Evolutionary conservation across 35 echinoderm and acorn worm species (phyloP).

Genomic region (Ptychodera flava): DNA sequence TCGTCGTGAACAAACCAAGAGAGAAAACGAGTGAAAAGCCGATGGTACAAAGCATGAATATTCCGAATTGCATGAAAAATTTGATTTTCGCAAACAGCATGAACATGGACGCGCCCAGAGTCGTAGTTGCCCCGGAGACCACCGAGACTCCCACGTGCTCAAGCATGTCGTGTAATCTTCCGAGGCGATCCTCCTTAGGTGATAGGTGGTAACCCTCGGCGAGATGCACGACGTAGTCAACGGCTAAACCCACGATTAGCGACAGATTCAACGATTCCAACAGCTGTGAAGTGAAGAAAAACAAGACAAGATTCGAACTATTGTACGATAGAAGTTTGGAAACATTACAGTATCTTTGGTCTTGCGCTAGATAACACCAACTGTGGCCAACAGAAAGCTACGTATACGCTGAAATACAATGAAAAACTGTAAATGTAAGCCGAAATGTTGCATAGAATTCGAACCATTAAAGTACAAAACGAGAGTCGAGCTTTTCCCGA

Average conservation of each 20-base stretch:
- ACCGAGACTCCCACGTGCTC: constrained; percentile 4
- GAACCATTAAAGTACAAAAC: background rate
- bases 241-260: constrained; percentile 1
- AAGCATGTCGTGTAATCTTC: background rate
- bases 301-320: no score
- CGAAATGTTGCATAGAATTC: background rate
- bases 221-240: constrained; percentile 12
- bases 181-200: background rate
- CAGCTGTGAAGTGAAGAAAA: background rate
- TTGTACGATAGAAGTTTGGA: no score
- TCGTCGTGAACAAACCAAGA: no score
- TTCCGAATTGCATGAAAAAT: constrained; percentile 14
- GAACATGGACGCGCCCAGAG: constrained; percentile 4
- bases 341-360: background rate
- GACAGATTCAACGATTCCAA: constrained; percentile 9
- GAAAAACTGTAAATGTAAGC: background rate
- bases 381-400: background rate
- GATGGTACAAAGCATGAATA: constrained; percentile 12
- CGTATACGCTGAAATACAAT: background rate
- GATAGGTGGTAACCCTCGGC: constrained; percentile 8
- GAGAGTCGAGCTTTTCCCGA: background rate
- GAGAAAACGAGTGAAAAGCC: constrained; percentile 8
- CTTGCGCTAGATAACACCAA: background rate
- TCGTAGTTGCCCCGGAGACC: background rate
- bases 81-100: constrained; percentile 13